Percentiles rank a stretch among this genome's conserved stretches.
phyloP scores from a whole-genome alignment of 2,113 vertebrate species.

The Miniopterus natalensis region DNA sequence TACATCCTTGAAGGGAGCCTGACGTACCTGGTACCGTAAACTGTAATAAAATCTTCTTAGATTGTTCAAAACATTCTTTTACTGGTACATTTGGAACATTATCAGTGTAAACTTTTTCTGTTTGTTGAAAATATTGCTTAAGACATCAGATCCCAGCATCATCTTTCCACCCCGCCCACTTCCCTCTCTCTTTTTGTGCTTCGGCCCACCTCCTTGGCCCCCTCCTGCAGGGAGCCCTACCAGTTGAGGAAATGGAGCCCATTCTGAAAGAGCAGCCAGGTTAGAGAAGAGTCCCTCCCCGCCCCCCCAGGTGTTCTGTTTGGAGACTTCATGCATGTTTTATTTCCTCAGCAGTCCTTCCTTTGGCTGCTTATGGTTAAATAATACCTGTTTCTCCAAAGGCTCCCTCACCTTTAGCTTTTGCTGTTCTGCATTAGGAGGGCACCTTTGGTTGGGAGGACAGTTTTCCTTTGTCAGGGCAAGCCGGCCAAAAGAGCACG shows the following conservation, averaged over 20 bases:
- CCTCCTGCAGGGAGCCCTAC: background rate
- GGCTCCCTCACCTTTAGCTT: background rate
- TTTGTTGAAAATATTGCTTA: background rate
- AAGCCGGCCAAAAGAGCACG: background rate
- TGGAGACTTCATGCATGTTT: background rate
- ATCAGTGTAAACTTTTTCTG: background rate
- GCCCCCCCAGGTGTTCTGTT: background rate
- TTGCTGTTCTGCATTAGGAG: background rate
- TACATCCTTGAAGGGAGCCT: background rate
- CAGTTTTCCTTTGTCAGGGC: background rate
- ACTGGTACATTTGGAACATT: background rate
- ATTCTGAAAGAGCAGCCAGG: background rate
- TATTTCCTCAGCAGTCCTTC: background rate
- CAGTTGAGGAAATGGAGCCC: background rate
- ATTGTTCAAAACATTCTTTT: background rate
- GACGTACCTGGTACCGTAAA: background rate
- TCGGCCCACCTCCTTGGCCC: background rate
- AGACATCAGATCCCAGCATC: background rate
- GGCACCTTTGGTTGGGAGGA: background rate
- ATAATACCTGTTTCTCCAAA: background rate
- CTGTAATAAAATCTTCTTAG: background rate
- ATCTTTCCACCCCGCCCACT: background rate
- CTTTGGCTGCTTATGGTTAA: background rate
- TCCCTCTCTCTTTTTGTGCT: background rate
- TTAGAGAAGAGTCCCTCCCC: background rate